phyloP scores from a whole-genome alignment of 1,140 invertebrate species.

The Pemphigus obesinymphae region DNA sequence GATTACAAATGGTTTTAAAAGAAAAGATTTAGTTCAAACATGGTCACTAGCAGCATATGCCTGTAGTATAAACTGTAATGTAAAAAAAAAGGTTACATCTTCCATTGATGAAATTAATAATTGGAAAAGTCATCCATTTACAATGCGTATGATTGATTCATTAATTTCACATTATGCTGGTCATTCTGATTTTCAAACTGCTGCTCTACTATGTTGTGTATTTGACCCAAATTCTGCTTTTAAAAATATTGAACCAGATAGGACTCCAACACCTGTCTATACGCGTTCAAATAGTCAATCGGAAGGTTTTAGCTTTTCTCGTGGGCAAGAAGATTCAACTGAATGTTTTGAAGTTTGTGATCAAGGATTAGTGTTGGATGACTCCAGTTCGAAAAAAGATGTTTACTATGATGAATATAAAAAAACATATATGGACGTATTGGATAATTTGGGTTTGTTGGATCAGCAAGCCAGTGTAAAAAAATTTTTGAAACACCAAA shows the following conservation, averaged over 20 bases:
- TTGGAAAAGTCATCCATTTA: slow-evolving; percentile 79
- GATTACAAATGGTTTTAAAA: slow-evolving; percentile 65
- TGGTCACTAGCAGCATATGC: slow-evolving; percentile 76
- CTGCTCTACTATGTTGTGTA: slow-evolving; percentile 84
- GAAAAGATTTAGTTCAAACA: slow-evolving; percentile 77
- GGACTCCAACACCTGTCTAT: slow-evolving; percentile 7
- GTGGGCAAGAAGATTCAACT: slow-evolving; percentile 25
- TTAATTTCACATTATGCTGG: slow-evolving; percentile 74
- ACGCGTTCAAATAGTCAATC: slow-evolving; percentile 18
- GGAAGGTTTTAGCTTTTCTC: slow-evolving; percentile 23
- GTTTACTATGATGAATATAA: slow-evolving; percentile 77
- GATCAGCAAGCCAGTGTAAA: slow-evolving; percentile 77
- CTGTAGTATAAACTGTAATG: slow-evolving; percentile 51
- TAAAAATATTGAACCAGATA: slow-evolving; percentile 50
- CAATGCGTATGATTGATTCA: slow-evolving; percentile 75
- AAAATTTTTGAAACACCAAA: slow-evolving; percentile 66
- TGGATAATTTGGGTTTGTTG: slow-evolving; percentile 76
- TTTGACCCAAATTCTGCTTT: slow-evolving; percentile 59
- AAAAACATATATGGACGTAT: slow-evolving; percentile 78
- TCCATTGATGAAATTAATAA: slow-evolving; percentile 60
- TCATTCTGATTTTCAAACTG: slow-evolving; percentile 83
- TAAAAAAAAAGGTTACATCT: not conserved
- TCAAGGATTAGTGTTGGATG: slow-evolving; percentile 14
- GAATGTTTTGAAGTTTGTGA: slow-evolving; percentile 35
- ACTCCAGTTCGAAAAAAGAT: slow-evolving; percentile 51